Evolutionary conservation across 1,140 invertebrate species (phyloP).

Genomic region (Microplitis demolitor): DNA sequence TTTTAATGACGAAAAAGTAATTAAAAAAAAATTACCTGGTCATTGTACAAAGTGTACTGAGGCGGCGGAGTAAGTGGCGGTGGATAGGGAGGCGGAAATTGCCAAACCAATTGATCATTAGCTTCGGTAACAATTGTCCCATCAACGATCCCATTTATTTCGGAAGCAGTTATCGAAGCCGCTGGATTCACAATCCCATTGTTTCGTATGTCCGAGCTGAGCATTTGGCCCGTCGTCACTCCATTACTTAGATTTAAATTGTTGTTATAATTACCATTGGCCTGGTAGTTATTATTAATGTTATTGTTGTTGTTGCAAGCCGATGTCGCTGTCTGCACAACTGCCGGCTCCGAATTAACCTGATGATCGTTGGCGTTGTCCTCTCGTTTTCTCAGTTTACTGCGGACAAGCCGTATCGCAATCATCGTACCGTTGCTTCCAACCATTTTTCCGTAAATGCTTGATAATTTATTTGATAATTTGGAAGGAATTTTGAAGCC

Average conservation of each 20-base stretch:
- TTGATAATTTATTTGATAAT: constrained; percentile 46
- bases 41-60: constrained; percentile 76
- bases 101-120: constrained; percentile 74
- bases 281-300: constrained; percentile 23
- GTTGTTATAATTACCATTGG: constrained; percentile 22
- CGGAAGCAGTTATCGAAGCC: constrained; percentile 18
- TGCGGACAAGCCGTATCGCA: constrained; percentile 85
- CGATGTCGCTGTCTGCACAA: constrained; percentile 65
- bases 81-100: constrained; percentile 73
- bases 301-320: constrained; percentile 35
- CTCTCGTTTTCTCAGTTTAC: constrained; percentile 82
- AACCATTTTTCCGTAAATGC: constrained; percentile 67
- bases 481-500: constrained; percentile 47
- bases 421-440: constrained; percentile 81
- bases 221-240: constrained; percentile 46
- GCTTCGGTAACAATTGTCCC: constrained; percentile 33
- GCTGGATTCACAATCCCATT: constrained; percentile 30
- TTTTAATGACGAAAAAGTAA: background rate
- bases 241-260: constrained; percentile 14
- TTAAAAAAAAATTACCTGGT: constrained; percentile 67
- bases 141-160: constrained; percentile 22
- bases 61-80: constrained; percentile 65
- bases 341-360: constrained; percentile 67
- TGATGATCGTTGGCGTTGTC: constrained; percentile 71
- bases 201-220: constrained; percentile 27